A percentile compares a stretch with the other conserved stretches of the same genome.
Conservation (phyloP, 2,797 vertebrate species). For the Schizopygopsis malacanthus region DNA sequence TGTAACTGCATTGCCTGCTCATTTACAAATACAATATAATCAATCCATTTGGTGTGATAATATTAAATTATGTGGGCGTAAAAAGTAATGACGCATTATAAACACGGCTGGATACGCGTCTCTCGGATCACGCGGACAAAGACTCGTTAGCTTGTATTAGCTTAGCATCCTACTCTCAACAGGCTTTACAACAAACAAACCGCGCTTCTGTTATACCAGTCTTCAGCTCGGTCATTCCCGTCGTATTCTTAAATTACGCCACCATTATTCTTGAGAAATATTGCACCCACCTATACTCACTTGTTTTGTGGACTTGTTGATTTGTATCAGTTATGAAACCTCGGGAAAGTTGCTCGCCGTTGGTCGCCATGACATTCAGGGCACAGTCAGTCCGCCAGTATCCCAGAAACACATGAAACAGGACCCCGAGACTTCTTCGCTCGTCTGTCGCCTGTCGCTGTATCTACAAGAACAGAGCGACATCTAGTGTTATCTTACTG, state of each 20-base stretch:
- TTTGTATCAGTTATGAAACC: conserved; percentile 83
- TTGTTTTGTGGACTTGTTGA: conserved; percentile 70
- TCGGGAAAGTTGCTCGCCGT: conserved; percentile 83
- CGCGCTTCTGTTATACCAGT: background rate
- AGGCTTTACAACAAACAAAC: conserved; percentile 13
- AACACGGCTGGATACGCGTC: background rate
- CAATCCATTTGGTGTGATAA: accelerated
- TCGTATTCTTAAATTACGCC: too few species aligned
- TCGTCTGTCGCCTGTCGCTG: background rate
- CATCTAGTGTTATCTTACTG: conserved; percentile 7
- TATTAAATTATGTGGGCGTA: background rate
- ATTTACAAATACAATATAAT: background rate
- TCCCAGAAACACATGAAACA: conserved; percentile 51
- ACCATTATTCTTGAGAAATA: background rate
- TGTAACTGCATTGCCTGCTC: too few species aligned
- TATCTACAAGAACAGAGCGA: background rate
- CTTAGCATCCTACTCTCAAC: conserved; percentile 58
- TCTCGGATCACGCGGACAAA: conserved; percentile 35
- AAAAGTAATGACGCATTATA: background rate
- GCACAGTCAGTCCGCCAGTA: conserved; percentile 49
- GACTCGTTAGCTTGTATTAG: conserved; percentile 51
- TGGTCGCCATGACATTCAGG: conserved; percentile 84
- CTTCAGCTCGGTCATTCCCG: too few species aligned
- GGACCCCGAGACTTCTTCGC: background rate
- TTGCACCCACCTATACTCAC: conserved; percentile 17